Evolutionary conservation across 1,140 invertebrate genomes (phyloP).

Genomic region (Probaryconus sp.): DNA sequence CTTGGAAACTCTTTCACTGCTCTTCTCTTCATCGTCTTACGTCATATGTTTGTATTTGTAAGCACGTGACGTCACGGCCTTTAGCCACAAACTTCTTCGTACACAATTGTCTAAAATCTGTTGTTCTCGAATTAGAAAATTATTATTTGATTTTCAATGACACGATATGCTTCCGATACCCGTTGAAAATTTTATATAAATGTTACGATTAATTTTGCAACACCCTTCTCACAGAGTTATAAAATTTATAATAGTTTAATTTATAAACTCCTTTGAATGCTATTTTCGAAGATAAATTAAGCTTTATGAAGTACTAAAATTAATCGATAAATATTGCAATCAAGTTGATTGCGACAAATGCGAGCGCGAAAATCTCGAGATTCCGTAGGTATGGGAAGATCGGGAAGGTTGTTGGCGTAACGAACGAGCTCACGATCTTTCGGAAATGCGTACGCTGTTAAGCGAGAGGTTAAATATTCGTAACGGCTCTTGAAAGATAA

Average conservation of each 20-base stretch:
- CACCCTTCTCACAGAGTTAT: too few relatives aligned
- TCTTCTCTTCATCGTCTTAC: slow-evolving; percentile 41
- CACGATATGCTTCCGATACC: too few relatives aligned
- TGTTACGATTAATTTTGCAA: too few relatives aligned
- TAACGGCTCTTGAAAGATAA: slow-evolving; percentile 45
- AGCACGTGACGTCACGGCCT: slow-evolving; percentile 38
- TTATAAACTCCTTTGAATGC: too few relatives aligned
- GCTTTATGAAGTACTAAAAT: too few relatives aligned
- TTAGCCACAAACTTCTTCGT: background rate
- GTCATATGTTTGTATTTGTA: slow-evolving; percentile 61
- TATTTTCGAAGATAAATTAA: too few relatives aligned
- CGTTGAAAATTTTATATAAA: too few relatives aligned
- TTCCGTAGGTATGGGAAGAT: slow-evolving; percentile 36
- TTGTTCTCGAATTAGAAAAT: too few relatives aligned
- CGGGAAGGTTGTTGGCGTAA: slow-evolving; percentile 18
- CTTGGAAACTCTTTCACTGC: slow-evolving; percentile 37
- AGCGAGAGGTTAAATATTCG: slow-evolving; percentile 56
- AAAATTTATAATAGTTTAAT: too few relatives aligned
- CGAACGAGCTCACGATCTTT: slow-evolving; percentile 32
- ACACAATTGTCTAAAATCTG: background rate
- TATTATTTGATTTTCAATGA: too few relatives aligned
- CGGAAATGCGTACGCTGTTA: slow-evolving; percentile 20
- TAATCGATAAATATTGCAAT: slow-evolving; percentile 23
- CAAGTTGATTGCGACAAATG: slow-evolving; percentile 36
- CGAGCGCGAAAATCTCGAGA: slow-evolving; percentile 41